phyloP scores from a whole-genome alignment of 1,140 invertebrate genomes.

The Belonocnema kinseyi region DNA sequence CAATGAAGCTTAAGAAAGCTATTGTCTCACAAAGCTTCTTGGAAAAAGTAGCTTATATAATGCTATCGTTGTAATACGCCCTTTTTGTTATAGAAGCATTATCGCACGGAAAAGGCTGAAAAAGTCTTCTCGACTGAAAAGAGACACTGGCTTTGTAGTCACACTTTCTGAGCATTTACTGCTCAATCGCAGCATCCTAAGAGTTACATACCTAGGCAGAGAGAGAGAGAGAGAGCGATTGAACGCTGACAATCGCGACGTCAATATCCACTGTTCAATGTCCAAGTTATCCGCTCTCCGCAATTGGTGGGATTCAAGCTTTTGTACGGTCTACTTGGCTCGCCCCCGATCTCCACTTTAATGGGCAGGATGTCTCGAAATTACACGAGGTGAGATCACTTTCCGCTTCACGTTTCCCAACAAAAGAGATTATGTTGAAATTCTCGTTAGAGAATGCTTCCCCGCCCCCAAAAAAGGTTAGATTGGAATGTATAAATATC shows the following conservation, averaged over 20 bases:
- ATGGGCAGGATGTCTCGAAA: conserved; percentile 15
- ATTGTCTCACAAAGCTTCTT: not conserved
- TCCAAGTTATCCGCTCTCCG: conserved; percentile 5
- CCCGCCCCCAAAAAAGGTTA: not conserved
- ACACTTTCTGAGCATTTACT: conserved; percentile 12
- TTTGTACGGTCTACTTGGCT: conserved; percentile 8
- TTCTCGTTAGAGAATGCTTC: not conserved
- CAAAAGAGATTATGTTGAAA: conserved; percentile 16
- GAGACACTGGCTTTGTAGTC: not conserved
- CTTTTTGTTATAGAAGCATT: not conserved
- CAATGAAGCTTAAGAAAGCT: not conserved
- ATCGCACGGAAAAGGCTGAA: not conserved
- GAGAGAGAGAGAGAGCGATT: conserved; percentile 46
- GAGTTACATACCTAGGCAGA: conserved; percentile 37
- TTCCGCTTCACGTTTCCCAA: not conserved
- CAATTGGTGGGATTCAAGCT: conserved; percentile 20
- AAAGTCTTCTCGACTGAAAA: not conserved
- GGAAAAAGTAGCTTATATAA: not conserved
- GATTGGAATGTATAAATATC: too few relatives aligned
- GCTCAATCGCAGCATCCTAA: conserved; percentile 7
- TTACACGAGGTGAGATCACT: conserved; percentile 19
- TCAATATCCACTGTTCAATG: conserved; percentile 25
- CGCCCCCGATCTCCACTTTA: conserved; percentile 9
- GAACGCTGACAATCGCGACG: conserved; percentile 46
- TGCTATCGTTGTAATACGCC: not conserved